Percentiles rank a stretch among this genome's conserved stretches.
phyloP scores from a whole-genome alignment of 2,888 invertebrate genomes.

The Chaitophorus viminalis region DNA sequence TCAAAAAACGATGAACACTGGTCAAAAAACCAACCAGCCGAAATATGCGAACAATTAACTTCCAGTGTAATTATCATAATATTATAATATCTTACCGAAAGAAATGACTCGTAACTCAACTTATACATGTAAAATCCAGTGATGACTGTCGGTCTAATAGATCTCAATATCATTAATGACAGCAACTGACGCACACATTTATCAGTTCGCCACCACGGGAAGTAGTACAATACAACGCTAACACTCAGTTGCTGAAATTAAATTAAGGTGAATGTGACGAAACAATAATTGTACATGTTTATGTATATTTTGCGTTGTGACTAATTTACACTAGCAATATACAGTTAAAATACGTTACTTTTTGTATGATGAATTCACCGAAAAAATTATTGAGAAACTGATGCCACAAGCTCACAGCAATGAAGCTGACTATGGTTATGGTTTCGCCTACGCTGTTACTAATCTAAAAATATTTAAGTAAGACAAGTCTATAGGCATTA shows the following conservation, averaged over 20 bases:
- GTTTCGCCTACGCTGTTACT: background rate
- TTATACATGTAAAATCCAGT: slow-evolving; percentile 49
- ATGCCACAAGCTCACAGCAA: background rate
- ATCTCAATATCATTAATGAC: slow-evolving; percentile 30
- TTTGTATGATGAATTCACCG: slow-evolving; percentile 15
- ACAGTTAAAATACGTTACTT: background rate
- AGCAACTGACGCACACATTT: slow-evolving; percentile 10
- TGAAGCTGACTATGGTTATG: background rate
- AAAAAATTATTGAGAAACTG: slow-evolving; percentile 28
- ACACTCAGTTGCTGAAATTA: slow-evolving; percentile 35
- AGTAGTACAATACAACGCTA: background rate
- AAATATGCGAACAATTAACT: background rate
- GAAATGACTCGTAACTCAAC: slow-evolving; percentile 28
- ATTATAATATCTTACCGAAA: slow-evolving; percentile 7
- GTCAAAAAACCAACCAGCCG: background rate
- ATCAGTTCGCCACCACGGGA: slow-evolving; percentile 15
- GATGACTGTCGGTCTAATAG: slow-evolving; percentile 6
- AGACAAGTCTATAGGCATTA: background rate
- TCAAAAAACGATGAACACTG: background rate
- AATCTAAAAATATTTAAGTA: background rate
- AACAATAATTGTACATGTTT: background rate
- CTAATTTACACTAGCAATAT: background rate
- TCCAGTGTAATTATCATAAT: no score
- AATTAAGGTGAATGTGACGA: background rate
- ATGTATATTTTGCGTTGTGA: background rate